Conservation (phyloP, 2,797 vertebrate species). For the Pangasius larnaudii region DNA sequence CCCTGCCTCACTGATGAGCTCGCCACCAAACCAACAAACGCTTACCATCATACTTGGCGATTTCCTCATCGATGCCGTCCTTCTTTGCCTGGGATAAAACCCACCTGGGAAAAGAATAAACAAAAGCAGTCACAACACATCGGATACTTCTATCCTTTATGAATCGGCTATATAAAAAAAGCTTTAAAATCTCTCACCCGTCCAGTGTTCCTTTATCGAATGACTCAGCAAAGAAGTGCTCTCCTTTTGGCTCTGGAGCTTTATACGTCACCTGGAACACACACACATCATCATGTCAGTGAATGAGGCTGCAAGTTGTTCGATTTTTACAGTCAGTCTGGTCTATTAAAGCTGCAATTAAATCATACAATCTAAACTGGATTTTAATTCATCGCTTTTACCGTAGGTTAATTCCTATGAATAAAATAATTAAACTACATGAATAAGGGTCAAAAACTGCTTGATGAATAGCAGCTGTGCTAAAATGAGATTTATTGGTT, state of each 20-base stretch:
- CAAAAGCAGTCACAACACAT: neutral
- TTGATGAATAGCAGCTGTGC: neutral
- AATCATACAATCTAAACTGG: neutral
- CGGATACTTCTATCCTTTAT: too few species aligned
- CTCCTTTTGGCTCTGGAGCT: constrained; percentile 90
- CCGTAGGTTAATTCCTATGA: neutral
- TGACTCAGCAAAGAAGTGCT: constrained; percentile 90
- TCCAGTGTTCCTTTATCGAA: constrained; percentile 93
- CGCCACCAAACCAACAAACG: neutral
- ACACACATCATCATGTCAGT: neutral
- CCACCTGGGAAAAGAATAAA: constrained; percentile 80
- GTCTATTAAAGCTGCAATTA: neutral
- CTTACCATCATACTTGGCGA: constrained; percentile 96
- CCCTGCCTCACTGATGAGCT: neutral
- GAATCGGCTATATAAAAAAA: too few species aligned
- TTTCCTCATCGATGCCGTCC: constrained; percentile 92
- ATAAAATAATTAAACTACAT: too few species aligned
- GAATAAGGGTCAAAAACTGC: neutral
- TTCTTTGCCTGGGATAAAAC: constrained; percentile 93
- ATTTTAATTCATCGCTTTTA: neutral
- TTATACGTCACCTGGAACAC: constrained; percentile 89
- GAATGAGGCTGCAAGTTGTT: neutral
- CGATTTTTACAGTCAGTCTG: neutral
- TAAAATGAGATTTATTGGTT: neutral
- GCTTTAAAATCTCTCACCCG: constrained; percentile 77